Percentiles rank a stretch among this genome's conserved stretches.
Evolutionary conservation across 2,113 vertebrate genomes (phyloP).

Genomic region (Chaenogobius annularis): DNA sequence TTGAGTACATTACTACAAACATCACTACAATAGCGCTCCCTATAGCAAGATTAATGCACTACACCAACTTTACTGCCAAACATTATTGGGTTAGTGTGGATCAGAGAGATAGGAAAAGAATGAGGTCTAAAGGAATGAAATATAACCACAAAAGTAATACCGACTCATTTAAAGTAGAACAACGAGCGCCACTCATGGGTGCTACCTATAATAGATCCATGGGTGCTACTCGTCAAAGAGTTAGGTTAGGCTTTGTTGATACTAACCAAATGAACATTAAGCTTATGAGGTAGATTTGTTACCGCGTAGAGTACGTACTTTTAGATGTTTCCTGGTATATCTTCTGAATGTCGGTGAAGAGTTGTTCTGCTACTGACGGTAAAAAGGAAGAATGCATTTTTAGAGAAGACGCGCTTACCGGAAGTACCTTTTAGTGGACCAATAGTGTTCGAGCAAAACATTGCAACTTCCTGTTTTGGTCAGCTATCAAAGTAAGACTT

Average conservation of each 20-base stretch:
- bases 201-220: too few species aligned
- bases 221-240: too few species aligned
- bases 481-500: slow-evolving; percentile 11
- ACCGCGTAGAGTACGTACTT: slow-evolving; percentile 56
- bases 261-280: too few species aligned
- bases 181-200: too few species aligned
- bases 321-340: slow-evolving; percentile 62
- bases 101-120: neutral
- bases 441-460: slow-evolving; percentile 3
- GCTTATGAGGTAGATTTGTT: neutral
- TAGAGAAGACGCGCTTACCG: neutral
- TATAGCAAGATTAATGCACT: neutral
- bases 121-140: neutral
- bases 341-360: slow-evolving; percentile 69
- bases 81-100: neutral
- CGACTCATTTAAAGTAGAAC: neutral
- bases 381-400: slow-evolving; percentile 52
- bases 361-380: slow-evolving; percentile 68
- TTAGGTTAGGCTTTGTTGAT: too few species aligned
- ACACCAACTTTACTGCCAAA: neutral
- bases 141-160: neutral
- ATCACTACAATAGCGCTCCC: slow-evolving; percentile 13
- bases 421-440: slow-evolving; percentile 1
- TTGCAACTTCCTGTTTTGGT: slow-evolving; percentile 28
- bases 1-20: too few species aligned